phyloP scores from a whole-genome alignment of 2,888 invertebrate species.

The Nemapogon koenigi region DNA sequence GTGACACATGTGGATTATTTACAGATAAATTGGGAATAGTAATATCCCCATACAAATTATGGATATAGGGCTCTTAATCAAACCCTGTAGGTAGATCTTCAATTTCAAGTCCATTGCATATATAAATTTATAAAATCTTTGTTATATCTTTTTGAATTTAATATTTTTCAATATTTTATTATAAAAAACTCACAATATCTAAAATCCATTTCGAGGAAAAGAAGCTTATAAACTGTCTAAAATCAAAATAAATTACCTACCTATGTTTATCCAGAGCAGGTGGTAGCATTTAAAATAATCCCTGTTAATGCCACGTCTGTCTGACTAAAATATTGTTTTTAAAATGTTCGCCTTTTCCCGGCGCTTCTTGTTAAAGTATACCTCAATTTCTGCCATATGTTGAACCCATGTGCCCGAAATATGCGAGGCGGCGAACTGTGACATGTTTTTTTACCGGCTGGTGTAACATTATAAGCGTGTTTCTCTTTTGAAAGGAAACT shows the following conservation, averaged over 20 bases:
- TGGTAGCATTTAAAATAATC: conserved; percentile 55
- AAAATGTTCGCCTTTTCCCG: conserved; percentile 21
- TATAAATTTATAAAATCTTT: too few relatives aligned
- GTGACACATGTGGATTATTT: too few relatives aligned
- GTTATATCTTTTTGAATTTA: too few relatives aligned
- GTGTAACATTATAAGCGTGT: too few relatives aligned
- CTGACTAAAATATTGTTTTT: conserved; percentile 35
- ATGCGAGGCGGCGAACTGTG: conserved; percentile 34
- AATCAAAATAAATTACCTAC: conserved; percentile 8
- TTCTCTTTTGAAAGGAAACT: too few relatives aligned
- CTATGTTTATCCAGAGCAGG: conserved; percentile 44
- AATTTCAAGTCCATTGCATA: too few relatives aligned
- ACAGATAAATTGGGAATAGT: too few relatives aligned
- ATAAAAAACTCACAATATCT: too few relatives aligned
- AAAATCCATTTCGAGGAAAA: conserved; percentile 5
- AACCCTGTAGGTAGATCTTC: too few relatives aligned
- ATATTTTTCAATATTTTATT: too few relatives aligned
- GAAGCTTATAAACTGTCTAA: conserved; percentile 3
- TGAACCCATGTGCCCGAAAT: conserved; percentile 28
- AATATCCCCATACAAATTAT: too few relatives aligned
- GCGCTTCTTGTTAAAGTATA: conserved; percentile 22
- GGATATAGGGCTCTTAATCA: too few relatives aligned
- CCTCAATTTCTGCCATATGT: conserved; percentile 38
- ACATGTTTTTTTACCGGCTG: conserved; percentile 27
- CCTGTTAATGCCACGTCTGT: conserved; percentile 39